These are phyloP conservation scores for Ephialtes manifestator DNA, from an alignment of 2,888 invertebrate species.

Conservation along the genomic window DNA sequence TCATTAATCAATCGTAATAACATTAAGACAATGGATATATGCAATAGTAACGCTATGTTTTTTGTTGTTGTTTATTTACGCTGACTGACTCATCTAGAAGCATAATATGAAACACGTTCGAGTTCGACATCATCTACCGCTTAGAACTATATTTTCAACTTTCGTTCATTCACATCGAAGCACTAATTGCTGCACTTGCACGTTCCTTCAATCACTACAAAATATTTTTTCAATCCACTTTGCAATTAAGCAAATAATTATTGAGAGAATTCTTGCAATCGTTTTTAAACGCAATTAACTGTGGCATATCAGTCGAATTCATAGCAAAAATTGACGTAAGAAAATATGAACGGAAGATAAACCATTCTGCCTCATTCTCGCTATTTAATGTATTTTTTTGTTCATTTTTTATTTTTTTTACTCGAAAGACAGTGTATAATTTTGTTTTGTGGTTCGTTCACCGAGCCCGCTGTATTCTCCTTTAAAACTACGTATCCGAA, in stretches of 20 bases:
- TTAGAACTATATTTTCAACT: constrained; percentile 46
- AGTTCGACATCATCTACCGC: constrained; percentile 69
- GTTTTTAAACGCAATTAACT: constrained; percentile 16
- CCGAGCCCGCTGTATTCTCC: constrained; percentile 42
- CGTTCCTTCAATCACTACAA: constrained; percentile 28
- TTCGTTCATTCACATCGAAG: constrained; percentile 53
- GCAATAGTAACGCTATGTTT: constrained; percentile 71
- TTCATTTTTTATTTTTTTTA: constrained; percentile 34
- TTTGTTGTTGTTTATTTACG: constrained; percentile 65
- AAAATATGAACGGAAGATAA: constrained; percentile 78
- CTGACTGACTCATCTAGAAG: constrained; percentile 77
- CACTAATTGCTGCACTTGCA: constrained; percentile 57
- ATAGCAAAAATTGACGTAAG: constrained; percentile 76
- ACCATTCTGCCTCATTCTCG: constrained; percentile 53
- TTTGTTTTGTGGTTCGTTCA: constrained; percentile 38
- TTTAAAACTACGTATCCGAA: constrained; percentile 67
- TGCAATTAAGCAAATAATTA: constrained; percentile 29
- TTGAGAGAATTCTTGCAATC: constrained; percentile 19
- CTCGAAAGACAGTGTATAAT: constrained; percentile 67
- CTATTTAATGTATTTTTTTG: constrained; percentile 21
- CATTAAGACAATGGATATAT: constrained; percentile 77
- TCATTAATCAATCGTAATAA: constrained; percentile 75
- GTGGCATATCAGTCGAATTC: constrained; percentile 57
- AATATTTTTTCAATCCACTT: constrained; percentile 46
- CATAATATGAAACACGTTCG: constrained; percentile 75